Conservation (phyloP, 2,113 vertebrate species). For the Myanophis thanlyinensis region DNA sequence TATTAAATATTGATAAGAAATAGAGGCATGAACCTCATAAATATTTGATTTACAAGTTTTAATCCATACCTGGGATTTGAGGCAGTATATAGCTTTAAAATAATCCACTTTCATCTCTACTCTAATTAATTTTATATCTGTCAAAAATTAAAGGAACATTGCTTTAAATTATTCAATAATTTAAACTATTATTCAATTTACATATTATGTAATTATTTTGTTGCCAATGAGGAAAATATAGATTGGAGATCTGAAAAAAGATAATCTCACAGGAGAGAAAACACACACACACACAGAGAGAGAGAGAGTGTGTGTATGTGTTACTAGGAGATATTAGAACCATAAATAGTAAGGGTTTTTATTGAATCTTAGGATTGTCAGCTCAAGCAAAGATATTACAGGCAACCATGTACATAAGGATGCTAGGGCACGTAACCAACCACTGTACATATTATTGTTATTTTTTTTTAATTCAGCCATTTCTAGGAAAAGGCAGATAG, state of each 20-base stretch:
- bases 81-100: neutral
- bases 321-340: neutral
- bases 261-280: neutral
- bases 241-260: neutral
- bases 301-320: too few relatives aligned
- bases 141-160: neutral
- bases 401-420: neutral
- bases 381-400: neutral
- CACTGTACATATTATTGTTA: neutral
- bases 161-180: neutral
- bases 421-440: neutral
- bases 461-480: too few relatives aligned
- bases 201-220: slow-evolving; percentile 4
- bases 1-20: neutral
- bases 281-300: neutral
- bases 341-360: neutral
- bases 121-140: neutral
- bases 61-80: neutral
- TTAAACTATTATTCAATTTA: neutral
- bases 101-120: neutral
- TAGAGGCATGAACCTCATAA: neutral
- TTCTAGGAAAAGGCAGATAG: neutral
- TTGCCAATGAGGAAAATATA: neutral
- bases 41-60: neutral
- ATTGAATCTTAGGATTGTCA: neutral